Base-by-base conservation (phyloP, 2,888 invertebrate species). In the Tipula confusa region DNA sequence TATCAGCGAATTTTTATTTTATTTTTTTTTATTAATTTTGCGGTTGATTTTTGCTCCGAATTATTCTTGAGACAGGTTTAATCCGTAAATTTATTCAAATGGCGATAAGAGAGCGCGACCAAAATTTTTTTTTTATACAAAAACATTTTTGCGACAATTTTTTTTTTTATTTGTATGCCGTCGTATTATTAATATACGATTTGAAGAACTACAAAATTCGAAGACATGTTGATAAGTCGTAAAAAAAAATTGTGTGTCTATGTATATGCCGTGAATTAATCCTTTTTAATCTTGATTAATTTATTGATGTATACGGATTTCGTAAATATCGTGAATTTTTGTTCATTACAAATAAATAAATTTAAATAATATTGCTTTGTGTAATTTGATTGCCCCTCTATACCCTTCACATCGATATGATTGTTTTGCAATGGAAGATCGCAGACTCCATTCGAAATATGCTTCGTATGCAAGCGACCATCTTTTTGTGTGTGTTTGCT, bases 31-130 rank as follows among this genome's bases (percentile, higher is more conserved):
- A 9, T 33, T 33, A 9, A 9, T 33, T 0, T 64, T 64, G 64
- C 64, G 64, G 64, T 64, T 9, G 24, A 64, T 18, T 64, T 64
- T 18, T 64, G 64, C 64, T 24, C 64, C 64, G 64, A 64, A 64
- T 64, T 64, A 64, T 64, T 64, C 64, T 64, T 64, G 64, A 64
- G 64, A 64, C 64, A 64, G 64, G 64, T 64, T 64, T 64, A 64
- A 64, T 64, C 64, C 64, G 64, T 64, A 64, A 64, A 64, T 64
- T 64, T 64, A 64, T 64, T 64, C 64, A 64, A 64, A 64, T 64
- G 24, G 64, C 64, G 64, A 64, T 64, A 64, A 64, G 24, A 64
- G 24, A 33, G 2, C 33, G 33, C 33, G 33, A 24, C 64, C 64
- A 24, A 64, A 64, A 64, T 7, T 64, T 64, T 64, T 11, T 64